Percentiles rank a stretch among this genome's conserved stretches.
phyloP scores from a whole-genome alignment of 2,888 invertebrate genomes.

The Girardia tigrina region DNA sequence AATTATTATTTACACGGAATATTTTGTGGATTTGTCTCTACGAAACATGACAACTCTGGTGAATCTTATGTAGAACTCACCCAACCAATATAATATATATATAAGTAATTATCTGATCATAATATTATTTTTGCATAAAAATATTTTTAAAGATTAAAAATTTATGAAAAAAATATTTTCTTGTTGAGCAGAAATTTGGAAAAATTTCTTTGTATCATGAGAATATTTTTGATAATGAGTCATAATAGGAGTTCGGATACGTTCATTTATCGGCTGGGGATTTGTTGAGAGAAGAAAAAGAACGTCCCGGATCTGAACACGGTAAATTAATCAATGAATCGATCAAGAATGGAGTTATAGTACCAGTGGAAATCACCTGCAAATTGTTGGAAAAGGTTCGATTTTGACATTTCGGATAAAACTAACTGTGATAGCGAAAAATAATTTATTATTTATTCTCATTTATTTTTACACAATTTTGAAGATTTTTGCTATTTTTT shows the following conservation, averaged over 20 bases:
- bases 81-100: not conserved
- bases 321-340: slow-evolving; percentile 77
- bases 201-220: not conserved
- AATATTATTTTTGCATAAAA: not conserved
- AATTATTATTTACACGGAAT: too few species aligned
- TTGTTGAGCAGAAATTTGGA: not conserved
- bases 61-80: too few species aligned
- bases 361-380: slow-evolving; percentile 95
- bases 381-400: slow-evolving; percentile 72
- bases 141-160: not conserved
- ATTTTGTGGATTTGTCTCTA: too few species aligned
- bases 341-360: slow-evolving; percentile 80
- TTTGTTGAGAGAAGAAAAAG: slow-evolving; percentile 73
- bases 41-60: too few species aligned
- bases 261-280: slow-evolving; percentile 62
- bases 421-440: too few species aligned
- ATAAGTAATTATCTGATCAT: not conserved
- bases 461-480: too few species aligned
- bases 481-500: too few species aligned
- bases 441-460: too few species aligned
- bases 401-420: too few species aligned
- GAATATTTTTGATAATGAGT: too few species aligned
- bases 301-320: slow-evolving; percentile 67
- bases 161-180: not conserved
- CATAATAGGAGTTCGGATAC: slow-evolving; percentile 53